Evolutionary conservation across 2,888 invertebrate species (phyloP), one percentile per base, ranked within the genome.

Genomic region (Dicyrtomina minuta): DNA sequence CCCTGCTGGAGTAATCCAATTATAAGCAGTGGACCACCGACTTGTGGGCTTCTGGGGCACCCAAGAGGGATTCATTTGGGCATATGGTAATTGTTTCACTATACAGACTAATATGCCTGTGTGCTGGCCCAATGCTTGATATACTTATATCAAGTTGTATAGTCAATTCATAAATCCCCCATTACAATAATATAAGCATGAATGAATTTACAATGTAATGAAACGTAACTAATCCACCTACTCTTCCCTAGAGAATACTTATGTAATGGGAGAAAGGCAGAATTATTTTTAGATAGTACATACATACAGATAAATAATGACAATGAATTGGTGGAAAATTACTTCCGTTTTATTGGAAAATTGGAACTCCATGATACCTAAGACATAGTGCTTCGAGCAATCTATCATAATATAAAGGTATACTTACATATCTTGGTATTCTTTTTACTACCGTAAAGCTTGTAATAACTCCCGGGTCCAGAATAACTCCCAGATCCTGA

Each of bases 111-210:
- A 41, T 13, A 8, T 41, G 10, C 43, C n/a, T n/a, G n/a, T n/a
- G n/a, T n/a, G n/a, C n/a, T 33, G 33, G 33, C 33, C 33, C 33
- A 33, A 33, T n/a, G 12, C 3, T 46, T 3, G 46, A 46, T 4
- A 46, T 10, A 43, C 43, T 43, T 43, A 12, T 43, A 15, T 43
- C 43, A 43, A 43, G 43, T 43, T 10, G 13, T 43, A 15, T 43
- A 20, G 59, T 69, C 69, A 69, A 59, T 64, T 64, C 64, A 65
- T 65, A 33, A n/a, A 64, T 49, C 49, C 58, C 64, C 64, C 46
- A 51, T 56, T 58, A 58, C 58, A 69, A n/a, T n/a, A n/a, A n/a
- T n/a, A n/a, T n/a, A n/a, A 64, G 69, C 69, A 56, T 69, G 58
- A 49, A 51, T 69, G 64, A 65, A 49, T 69, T 27, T 22, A 46